Evolutionary conservation across 2,888 invertebrate species (phyloP).

Genomic region (Dryadula phaetusa): DNA sequence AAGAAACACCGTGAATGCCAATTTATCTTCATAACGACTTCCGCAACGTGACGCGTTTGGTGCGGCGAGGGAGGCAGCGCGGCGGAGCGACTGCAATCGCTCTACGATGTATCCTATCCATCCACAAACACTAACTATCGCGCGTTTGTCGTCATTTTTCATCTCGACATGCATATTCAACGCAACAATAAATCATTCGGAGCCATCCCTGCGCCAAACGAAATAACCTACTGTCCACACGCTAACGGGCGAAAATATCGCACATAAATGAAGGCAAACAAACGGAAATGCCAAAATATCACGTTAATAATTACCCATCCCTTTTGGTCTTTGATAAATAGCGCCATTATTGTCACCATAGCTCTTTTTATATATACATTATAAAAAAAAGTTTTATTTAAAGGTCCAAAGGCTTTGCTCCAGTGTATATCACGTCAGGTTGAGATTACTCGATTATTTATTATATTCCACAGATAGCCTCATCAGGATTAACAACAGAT

Average conservation of each 20-base stretch:
- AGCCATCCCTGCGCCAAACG: slow-evolving; percentile 71
- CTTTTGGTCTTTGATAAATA: slow-evolving; percentile 80
- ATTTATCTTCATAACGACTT: slow-evolving; percentile 80
- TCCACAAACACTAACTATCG: slow-evolving; percentile 63
- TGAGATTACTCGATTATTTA: slow-evolving; percentile 1
- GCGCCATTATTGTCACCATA: slow-evolving; percentile 80
- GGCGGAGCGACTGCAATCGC: slow-evolving; percentile 37
- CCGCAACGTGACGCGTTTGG: slow-evolving; percentile 65
- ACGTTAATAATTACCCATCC: slow-evolving; percentile 81
- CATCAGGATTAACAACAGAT: not conserved
- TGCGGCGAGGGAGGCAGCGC: slow-evolving; percentile 42
- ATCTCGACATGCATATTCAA: slow-evolving; percentile 83
- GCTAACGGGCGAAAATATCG: slow-evolving; percentile 70
- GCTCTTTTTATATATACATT: slow-evolving; percentile 75
- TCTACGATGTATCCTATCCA: slow-evolving; percentile 48
- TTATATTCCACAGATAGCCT: not conserved
- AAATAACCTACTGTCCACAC: slow-evolving; percentile 75
- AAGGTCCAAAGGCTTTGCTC: not conserved
- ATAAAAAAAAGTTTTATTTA: slow-evolving; percentile 13
- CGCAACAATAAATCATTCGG: slow-evolving; percentile 79
- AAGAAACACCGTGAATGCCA: slow-evolving; percentile 65
- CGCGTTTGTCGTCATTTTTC: slow-evolving; percentile 79
- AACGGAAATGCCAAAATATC: slow-evolving; percentile 74
- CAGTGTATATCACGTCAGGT: not conserved
- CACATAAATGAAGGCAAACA: slow-evolving; percentile 75